Percentiles rank a stretch among this genome's conserved stretches.
Evolutionary conservation across 2,888 invertebrate genomes (phyloP).

Genomic region (Aspidapion aeneum): DNA sequence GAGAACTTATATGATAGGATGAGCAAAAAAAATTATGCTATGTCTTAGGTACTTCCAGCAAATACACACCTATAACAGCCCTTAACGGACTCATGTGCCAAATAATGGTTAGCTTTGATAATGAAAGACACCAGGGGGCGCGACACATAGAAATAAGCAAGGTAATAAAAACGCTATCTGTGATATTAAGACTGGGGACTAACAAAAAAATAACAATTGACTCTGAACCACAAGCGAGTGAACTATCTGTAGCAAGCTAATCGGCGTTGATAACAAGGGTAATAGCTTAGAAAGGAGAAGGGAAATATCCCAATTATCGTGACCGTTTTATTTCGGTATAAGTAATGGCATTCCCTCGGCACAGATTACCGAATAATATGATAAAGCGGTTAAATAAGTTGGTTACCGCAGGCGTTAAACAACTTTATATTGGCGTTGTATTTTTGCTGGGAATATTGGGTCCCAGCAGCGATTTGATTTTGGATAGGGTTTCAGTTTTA

Average conservation of each 20-base stretch:
- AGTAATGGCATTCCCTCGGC: background rate
- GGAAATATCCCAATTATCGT: background rate
- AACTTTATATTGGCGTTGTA: background rate
- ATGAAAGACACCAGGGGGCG: too few relatives aligned
- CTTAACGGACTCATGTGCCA: too few relatives aligned
- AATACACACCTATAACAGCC: too few relatives aligned
- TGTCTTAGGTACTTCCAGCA: too few relatives aligned
- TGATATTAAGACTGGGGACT: too few relatives aligned
- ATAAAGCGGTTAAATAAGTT: background rate
- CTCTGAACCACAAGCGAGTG: too few relatives aligned
- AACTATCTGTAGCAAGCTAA: background rate
- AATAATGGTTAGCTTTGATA: too few relatives aligned
- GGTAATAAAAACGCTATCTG: too few relatives aligned
- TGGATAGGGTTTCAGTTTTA: background rate
- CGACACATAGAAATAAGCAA: too few relatives aligned
- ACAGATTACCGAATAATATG: background rate
- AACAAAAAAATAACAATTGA: too few relatives aligned
- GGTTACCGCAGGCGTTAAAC: background rate
- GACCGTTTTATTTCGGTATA: background rate
- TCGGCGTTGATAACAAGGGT: background rate
- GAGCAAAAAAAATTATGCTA: too few relatives aligned
- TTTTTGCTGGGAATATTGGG: background rate
- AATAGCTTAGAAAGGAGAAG: background rate
- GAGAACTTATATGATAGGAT: too few relatives aligned
- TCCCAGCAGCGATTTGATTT: background rate